Base-by-base conservation (phyloP, 2,113 vertebrate genomes). In the Chauna torquata region DNA sequence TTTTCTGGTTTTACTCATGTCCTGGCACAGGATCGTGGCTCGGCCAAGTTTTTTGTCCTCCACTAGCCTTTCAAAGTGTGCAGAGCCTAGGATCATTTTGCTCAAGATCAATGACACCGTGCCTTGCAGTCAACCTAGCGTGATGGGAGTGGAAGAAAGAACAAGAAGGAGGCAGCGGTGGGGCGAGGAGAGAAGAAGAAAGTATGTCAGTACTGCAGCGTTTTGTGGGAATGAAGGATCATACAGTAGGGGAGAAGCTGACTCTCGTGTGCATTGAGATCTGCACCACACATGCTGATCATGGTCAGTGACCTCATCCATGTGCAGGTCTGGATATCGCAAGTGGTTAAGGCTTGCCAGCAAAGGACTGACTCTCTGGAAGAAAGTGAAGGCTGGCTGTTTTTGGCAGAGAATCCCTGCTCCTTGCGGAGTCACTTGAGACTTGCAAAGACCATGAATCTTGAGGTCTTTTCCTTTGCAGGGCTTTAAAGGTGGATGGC, bases 401-500 rank as follows among this genome's bases (percentile, higher is more conserved):
- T 90, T 94, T 82, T 96, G 96, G 95, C 95, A 96, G 78, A 57
- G 52, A 49, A 69, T 75, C 58, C 40, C 18, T 1, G 2, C 42
- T 94, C 78, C 36, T 70, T 74, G 30, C 0, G 0, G 38, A 90
- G 59, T 50, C 55, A 54, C 22, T 94, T 93, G 88, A 93, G 85
- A 58, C 45, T 62, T 65, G 40, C 52, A 54, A 76, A 89, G 58
- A 38, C 17, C 27, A 1, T 59, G 81, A 78, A 59, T 94, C 77
- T 86, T 71, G n/a, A 30, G 54, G 77, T 50, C 55, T 87, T 91
- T 81, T 55, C 57, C 69, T 23, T 82, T 77, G 16, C 62, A 66
- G 45, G 47, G 34, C 44, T 96, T 86, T 74, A 77, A 95, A 95
- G 54, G 62, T 92, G n/a, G 50, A 77, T 77, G n/a, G n/a, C 79